Conservation (phyloP, 2,113 vertebrate genomes). For the Notarius quadriscutis region DNA sequence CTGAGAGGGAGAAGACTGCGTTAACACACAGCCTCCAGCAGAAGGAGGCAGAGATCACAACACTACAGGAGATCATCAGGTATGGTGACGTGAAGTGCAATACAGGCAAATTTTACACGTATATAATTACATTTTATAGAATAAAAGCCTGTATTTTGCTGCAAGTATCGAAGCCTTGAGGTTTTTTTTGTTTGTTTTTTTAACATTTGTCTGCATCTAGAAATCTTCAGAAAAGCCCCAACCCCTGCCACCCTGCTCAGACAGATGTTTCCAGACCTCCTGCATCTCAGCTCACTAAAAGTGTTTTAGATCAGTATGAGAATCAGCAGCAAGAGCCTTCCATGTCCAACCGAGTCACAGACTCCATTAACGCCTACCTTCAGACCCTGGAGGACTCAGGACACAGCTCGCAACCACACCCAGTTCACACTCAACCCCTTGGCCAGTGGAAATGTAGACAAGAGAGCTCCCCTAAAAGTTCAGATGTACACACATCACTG, state of each 20-base stretch:
- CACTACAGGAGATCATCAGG: slow-evolving; percentile 79
- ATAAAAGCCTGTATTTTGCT: neutral
- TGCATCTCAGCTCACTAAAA: slow-evolving; percentile 70
- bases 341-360: slow-evolving; percentile 56
- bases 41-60: slow-evolving; percentile 78
- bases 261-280: slow-evolving; percentile 55
- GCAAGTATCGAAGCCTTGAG: neutral
- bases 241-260: slow-evolving; percentile 71
- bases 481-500: neutral
- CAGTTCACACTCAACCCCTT: neutral
- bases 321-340: slow-evolving; percentile 67
- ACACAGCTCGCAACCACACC: slow-evolving; percentile 32
- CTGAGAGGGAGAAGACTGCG: slow-evolving; percentile 79
- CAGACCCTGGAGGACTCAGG: slow-evolving; percentile 70
- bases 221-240: slow-evolving; percentile 76
- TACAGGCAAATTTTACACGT: neutral
- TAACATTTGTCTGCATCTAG: slow-evolving; percentile 58
- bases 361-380: slow-evolving; percentile 76
- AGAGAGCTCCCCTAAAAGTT: neutral
- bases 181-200: neutral
- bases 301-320: slow-evolving; percentile 74
- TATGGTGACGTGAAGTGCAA: slow-evolving; percentile 48
- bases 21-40: slow-evolving; percentile 76
- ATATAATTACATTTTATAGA: neutral
- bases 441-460: slow-evolving; percentile 16